A percentile compares a stretch with the other conserved stretches of the same genome.
Evolutionary conservation across 2,113 vertebrate species (phyloP).

Genomic region (Elephantulus edwardii): DNA sequence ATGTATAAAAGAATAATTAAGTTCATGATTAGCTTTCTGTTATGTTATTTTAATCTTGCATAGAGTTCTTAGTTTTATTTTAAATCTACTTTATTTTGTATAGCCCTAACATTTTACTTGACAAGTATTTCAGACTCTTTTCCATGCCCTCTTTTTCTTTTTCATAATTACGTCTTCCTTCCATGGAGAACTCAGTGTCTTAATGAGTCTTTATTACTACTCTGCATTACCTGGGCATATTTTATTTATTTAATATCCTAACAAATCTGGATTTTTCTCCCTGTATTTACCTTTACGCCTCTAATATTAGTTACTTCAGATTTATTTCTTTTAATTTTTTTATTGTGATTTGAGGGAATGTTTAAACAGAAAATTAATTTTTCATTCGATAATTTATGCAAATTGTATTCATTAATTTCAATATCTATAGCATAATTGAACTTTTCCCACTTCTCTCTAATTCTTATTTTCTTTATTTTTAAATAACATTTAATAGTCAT

Average conservation of each 20-base stretch:
- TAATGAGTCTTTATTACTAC: not conserved
- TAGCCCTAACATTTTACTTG: constrained; percentile 29
- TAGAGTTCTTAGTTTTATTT: constrained; percentile 64
- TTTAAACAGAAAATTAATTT: too few species aligned
- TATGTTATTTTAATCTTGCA: constrained; percentile 60
- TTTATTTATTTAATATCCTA: not conserved
- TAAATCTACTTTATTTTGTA: constrained; percentile 59
- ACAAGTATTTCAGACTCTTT: not conserved
- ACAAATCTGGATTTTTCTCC: not conserved
- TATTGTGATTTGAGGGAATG: too few species aligned
- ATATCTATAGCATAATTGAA: too few species aligned
- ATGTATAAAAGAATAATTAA: constrained; percentile 65
- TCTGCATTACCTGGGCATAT: not conserved
- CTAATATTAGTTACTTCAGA: not conserved
- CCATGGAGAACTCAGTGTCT: not conserved
- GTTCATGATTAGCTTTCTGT: constrained; percentile 47
- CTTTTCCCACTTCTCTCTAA: too few species aligned
- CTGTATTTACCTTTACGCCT: not conserved
- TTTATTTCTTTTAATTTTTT: not conserved
- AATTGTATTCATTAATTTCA: too few species aligned
- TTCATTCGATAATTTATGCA: too few species aligned
- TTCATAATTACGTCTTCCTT: not conserved
- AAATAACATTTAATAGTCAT: too few species aligned
- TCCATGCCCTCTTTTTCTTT: not conserved
- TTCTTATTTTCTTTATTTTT: too few species aligned